Evolutionary conservation across 2,113 vertebrate species (phyloP), one percentile per base, ranked within the genome.

Genomic region (Pycnonotus jocosus): DNA sequence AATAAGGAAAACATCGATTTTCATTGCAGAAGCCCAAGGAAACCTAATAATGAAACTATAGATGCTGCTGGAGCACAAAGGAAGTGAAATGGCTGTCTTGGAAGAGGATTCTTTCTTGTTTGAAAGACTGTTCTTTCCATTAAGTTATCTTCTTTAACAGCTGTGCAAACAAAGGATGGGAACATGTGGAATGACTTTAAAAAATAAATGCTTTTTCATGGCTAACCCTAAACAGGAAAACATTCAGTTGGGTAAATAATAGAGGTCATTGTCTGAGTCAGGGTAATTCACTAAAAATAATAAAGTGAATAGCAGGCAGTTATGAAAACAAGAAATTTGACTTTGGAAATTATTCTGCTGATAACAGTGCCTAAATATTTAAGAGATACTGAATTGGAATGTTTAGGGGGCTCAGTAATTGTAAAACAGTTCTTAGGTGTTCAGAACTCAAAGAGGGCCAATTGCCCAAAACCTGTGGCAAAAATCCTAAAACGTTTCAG

Each of bases 91-190:
- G 40, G 25, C 50, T 76, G 22, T 42, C 82, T 95, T 87, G 60
- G 85, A 95, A 96, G 71, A 93, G 16, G 40, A 51, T 51, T 81
- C 12, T 78, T 94, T 91, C 47, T 62, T 87, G 35, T 80, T 71
- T 93, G 77, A 92, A 94, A 93, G 74, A 76, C 30, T 80, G 5
- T 72, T 82, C 64, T 92, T 95, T 80, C 64, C 53, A 62, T 44
- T 60, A 60, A 85, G 68, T 69, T 81, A 81, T 88, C 85, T 90
- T 83, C 76, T 81, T 72, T 94, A 85, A 87, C 94, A 97, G 94
- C 96, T 96, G 92, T 94, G 92, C 91, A 96, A 96, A 97, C 84
- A 97, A 94, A 90, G 79, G 48, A 61, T 79, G 28, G 69, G 85
- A 91, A 56, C 78, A 83, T 82, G 90, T 81, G 86, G 86, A 95